Conservation (phyloP, 2,888 invertebrate genomes). For the Aporophyla nigra region DNA sequence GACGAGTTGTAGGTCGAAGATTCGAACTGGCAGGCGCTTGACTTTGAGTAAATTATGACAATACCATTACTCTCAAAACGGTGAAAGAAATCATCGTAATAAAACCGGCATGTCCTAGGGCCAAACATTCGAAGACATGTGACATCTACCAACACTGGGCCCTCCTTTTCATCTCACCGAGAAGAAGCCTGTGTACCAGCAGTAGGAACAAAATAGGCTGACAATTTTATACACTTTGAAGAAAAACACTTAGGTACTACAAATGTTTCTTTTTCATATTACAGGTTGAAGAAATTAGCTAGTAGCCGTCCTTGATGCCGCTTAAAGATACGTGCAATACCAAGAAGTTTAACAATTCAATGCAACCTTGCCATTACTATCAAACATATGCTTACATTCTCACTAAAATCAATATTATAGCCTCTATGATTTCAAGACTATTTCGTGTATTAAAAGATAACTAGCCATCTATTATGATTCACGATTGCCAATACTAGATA, state of each 20-base stretch:
- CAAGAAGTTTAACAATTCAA: background rate
- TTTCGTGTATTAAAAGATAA: conserved; percentile 11
- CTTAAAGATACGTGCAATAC: background rate
- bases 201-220: too few species aligned
- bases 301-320: too few species aligned
- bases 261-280: background rate
- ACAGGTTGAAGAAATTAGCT: background rate
- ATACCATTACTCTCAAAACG: too few species aligned
- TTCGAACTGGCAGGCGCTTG: too few species aligned
- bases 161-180: too few species aligned
- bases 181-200: too few species aligned
- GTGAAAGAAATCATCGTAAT: too few species aligned
- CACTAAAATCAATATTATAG: conserved; percentile 1
- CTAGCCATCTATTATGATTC: conserved; percentile 33
- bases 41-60: too few species aligned
- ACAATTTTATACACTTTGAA: background rate
- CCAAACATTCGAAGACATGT: too few species aligned
- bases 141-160: too few species aligned
- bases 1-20: too few species aligned
- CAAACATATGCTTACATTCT: conserved; percentile 3
- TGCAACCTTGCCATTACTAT: background rate
- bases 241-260: background rate
- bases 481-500: conserved; percentile 29
- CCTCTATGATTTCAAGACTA: background rate
- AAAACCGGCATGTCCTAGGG: too few species aligned